Percentiles rank a stretch among this genome's conserved stretches.
Evolutionary conservation across 2,888 invertebrate species (phyloP).

Genomic region (Parascotia fuliginaria): DNA sequence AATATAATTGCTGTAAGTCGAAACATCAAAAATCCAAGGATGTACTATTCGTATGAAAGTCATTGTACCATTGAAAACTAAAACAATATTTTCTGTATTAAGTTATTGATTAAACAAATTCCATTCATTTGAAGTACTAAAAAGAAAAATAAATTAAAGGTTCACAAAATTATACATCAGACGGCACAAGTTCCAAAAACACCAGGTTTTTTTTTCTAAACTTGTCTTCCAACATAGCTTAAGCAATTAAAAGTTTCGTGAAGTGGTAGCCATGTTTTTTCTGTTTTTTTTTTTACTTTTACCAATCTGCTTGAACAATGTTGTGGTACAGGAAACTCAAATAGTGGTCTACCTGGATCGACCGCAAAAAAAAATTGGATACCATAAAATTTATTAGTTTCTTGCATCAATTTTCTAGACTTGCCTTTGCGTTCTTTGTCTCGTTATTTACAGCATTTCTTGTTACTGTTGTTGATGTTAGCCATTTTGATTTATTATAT

Average conservation of each 20-base stretch:
- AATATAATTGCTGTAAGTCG: too few relatives aligned
- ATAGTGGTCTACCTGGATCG: slow-evolving; percentile 6
- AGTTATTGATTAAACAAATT: too few relatives aligned
- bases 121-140: too few relatives aligned
- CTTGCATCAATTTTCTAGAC: too few relatives aligned
- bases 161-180: neutral
- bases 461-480: too few relatives aligned
- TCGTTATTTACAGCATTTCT: too few relatives aligned
- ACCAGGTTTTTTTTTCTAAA: slow-evolving; percentile 9
- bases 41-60: too few relatives aligned
- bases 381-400: neutral
- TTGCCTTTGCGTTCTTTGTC: too few relatives aligned
- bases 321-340: slow-evolving; percentile 6
- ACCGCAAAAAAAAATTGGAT: slow-evolving; percentile 1
- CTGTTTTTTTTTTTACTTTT: slow-evolving; percentile 8
- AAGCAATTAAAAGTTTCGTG: slow-evolving; percentile 41
- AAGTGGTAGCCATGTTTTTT: slow-evolving; percentile 22
- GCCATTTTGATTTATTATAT: too few relatives aligned
- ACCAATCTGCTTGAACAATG: neutral
- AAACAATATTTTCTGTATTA: too few relatives aligned
- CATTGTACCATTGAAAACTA: too few relatives aligned
- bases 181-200: slow-evolving; percentile 7
- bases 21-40: too few relatives aligned
- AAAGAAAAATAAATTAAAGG: neutral
- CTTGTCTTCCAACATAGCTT: slow-evolving; percentile 24